Conservation (phyloP, 2,797 vertebrate genomes). For the Antennarius maculatus region DNA sequence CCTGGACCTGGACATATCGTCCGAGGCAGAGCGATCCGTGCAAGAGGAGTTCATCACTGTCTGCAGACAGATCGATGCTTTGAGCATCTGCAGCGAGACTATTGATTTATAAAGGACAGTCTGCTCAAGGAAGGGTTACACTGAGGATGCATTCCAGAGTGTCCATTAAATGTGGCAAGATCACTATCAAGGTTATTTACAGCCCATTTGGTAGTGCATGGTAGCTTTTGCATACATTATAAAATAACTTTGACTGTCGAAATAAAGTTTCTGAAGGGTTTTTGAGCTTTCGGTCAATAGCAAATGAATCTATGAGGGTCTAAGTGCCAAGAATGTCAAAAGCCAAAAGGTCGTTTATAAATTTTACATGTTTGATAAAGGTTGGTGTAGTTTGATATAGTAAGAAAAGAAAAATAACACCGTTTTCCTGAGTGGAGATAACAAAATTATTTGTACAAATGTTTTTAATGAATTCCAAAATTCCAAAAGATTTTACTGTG, state of each 20-base stretch:
- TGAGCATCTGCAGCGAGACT: slow-evolving; percentile 91
- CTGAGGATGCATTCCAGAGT: slow-evolving; percentile 23
- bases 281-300: slow-evolving; percentile 45
- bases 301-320: slow-evolving; percentile 52
- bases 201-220: slow-evolving; percentile 45
- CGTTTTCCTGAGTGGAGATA: slow-evolving; percentile 51
- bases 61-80: slow-evolving; percentile 88
- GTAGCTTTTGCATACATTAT: slow-evolving; percentile 37
- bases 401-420: slow-evolving; percentile 34
- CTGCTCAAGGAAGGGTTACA: slow-evolving; percentile 34
- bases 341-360: slow-evolving; percentile 75
- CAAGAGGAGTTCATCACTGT: slow-evolving; percentile 88
- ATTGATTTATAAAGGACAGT: slow-evolving; percentile 86
- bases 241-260: slow-evolving; percentile 48
- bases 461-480: slow-evolving; percentile 69
- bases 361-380: slow-evolving; percentile 75
- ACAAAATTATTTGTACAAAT: slow-evolving; percentile 70
- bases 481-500: slow-evolving; percentile 77
- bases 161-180: slow-evolving; percentile 26
- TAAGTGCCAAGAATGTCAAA: slow-evolving; percentile 78
- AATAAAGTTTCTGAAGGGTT: slow-evolving; percentile 36
- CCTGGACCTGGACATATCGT: slow-evolving; percentile 71
- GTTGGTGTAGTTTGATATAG: slow-evolving; percentile 59
- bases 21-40: slow-evolving; percentile 81
- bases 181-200: slow-evolving; percentile 31